Base-by-base conservation (phyloP, 2,888 invertebrate species). In the Andrena haemorrhoa region DNA sequence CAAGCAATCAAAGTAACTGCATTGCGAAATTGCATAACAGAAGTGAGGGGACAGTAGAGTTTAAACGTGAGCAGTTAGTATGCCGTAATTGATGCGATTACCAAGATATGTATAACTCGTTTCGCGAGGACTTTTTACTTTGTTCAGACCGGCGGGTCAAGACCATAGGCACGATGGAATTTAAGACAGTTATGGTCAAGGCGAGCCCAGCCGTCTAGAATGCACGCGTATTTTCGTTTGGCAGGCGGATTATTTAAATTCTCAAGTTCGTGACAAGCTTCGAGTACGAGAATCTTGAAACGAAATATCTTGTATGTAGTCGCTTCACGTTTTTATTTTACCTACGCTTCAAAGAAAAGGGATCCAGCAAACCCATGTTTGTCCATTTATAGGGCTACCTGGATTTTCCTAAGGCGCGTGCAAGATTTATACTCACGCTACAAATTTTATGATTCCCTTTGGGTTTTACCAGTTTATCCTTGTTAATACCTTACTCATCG, bases 71-170 rank as follows among this genome's bases (percentile, higher is more conserved):
- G 41, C 33, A 33, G n/a, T 72, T 35, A 26, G 56, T 20, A 6
- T 49, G 31, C 23, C 20, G 49, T 69, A 65, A 73, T 63, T 60
- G 81, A n/a, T 23, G 70, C 79, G 66, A 75, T 79, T 58, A 66
- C 53, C 51, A 7, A 74, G 71, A 71, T 79, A 71, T 82, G 41
- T 71, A 68, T 66, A 63, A 64, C 70, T 47, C 65, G 75, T 58
- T 64, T 33, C 63, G 26, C 41, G 60, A 26, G n/a, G 7, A 33
- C 23, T 79, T 79, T 82, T 82, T 71, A 47, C n/a, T 51, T n/a
- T 29, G 33, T 12, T 49, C 41, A 68, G 68, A 64, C 56, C 51
- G 6, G n/a, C 23, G 58, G 81, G 81, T 83, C 80, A 70, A 33
- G 73, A 81, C 49, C 66, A 72, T 65, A 26, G 47, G 69, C 31